Conservation (phyloP, 2,797 vertebrate genomes). For the Takifugu ocellatus region DNA sequence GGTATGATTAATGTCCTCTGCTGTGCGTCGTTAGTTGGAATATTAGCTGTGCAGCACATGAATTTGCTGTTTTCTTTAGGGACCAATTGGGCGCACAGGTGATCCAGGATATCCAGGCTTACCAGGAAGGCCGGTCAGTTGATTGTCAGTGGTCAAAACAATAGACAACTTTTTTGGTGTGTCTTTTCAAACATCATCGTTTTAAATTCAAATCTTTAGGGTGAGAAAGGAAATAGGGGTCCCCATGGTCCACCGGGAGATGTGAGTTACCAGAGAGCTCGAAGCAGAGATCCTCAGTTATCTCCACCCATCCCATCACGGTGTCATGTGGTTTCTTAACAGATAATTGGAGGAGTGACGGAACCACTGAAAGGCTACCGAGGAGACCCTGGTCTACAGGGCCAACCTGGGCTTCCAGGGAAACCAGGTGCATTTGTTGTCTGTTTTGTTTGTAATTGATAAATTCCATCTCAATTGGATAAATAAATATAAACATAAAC, state of each 20-base stretch:
- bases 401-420: slow-evolving; percentile 42
- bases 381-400: slow-evolving; percentile 57
- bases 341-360: slow-evolving; percentile 29
- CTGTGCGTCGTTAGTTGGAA: background rate
- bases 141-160: background rate
- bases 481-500: slow-evolving; percentile 1
- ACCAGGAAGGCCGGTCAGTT: slow-evolving; percentile 42
- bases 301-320: too few relatives aligned
- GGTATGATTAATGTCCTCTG: slow-evolving; percentile 32
- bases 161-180: background rate
- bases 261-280: slow-evolving; percentile 30
- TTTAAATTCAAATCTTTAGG: slow-evolving; percentile 41
- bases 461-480: background rate
- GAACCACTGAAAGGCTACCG: slow-evolving; percentile 42
- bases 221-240: slow-evolving; percentile 57
- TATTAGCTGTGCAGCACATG: slow-evolving; percentile 1
- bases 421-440: slow-evolving; percentile 30
- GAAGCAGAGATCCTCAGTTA: too few relatives aligned
- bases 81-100: slow-evolving; percentile 40
- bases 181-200: background rate
- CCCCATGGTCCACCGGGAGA: slow-evolving; percentile 46
- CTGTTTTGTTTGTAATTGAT: background rate
- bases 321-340: slow-evolving; percentile 1
- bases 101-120: slow-evolving; percentile 44
- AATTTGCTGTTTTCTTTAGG: slow-evolving; percentile 48